Conservation (phyloP, 2,888 invertebrate genomes). For the Gonocerus acuteangulatus region DNA sequence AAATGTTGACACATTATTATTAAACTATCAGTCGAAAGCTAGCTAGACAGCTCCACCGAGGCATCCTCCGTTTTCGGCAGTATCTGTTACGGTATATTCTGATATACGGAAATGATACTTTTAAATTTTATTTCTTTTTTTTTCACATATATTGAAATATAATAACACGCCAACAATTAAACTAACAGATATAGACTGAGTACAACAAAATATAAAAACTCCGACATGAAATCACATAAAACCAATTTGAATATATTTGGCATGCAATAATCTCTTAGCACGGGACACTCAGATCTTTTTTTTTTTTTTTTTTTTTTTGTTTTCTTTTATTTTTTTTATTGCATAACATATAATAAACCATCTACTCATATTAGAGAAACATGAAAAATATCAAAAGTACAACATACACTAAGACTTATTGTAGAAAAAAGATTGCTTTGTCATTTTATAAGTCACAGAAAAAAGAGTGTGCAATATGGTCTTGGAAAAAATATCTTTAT, state of each 20-base stretch:
- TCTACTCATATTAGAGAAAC: conserved; percentile 26
- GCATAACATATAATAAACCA: conserved; percentile 30
- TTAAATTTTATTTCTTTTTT: no score
- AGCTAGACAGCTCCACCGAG: conserved; percentile 36
- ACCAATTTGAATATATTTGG: conserved; percentile 19
- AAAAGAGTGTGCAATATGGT: conserved; percentile 14
- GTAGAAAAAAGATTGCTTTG: conserved; percentile 25
- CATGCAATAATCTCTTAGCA: conserved; percentile 24
- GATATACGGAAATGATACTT: conserved; percentile 27
- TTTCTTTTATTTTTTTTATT: conserved; percentile 23
- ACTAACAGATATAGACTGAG: conserved; percentile 24
- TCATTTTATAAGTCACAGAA: conserved; percentile 15
- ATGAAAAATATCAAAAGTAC: conserved; percentile 27
- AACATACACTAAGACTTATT: conserved; percentile 26
- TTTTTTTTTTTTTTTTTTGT: conserved; percentile 11
- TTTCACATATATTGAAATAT: conserved; percentile 23
- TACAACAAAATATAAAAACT: conserved; percentile 25
- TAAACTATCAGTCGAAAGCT: conserved; percentile 39
- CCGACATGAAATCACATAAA: conserved; percentile 22
- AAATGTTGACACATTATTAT: conserved; percentile 37
- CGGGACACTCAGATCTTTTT: conserved; percentile 21
- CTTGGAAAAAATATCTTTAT: conserved; percentile 11
- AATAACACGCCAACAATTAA: conserved; percentile 33
- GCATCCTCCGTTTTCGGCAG: conserved; percentile 34
- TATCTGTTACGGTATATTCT: conserved; percentile 34